Evolutionary conservation across 2,113 vertebrate species (phyloP).

Genomic region (Prionailurus viverrinus): DNA sequence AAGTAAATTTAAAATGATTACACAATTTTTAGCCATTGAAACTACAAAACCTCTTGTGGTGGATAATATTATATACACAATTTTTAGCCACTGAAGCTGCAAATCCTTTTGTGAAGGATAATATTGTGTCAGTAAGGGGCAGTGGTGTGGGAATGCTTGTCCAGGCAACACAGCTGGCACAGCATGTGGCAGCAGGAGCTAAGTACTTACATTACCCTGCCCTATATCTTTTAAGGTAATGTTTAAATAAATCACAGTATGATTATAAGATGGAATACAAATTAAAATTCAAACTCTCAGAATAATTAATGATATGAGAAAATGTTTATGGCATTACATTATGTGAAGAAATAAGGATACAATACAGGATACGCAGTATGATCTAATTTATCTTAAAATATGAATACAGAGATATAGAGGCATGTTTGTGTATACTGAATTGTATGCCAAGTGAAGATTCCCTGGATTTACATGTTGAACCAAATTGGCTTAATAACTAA

Average conservation of each 20-base stretch:
- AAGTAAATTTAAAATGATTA: slow-evolving; percentile 18
- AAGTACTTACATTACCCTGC: neutral
- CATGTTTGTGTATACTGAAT: neutral
- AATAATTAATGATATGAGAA: slow-evolving; percentile 37
- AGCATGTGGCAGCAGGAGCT: neutral
- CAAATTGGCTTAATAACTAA: neutral
- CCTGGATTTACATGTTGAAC: neutral
- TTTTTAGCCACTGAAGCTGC: neutral
- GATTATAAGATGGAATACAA: neutral
- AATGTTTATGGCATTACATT: slow-evolving; percentile 15
- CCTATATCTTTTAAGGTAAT: neutral
- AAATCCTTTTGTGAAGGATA: neutral
- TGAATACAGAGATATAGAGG: neutral
- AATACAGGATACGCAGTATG: neutral
- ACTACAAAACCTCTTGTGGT: neutral
- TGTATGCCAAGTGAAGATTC: neutral
- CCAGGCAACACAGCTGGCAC: neutral
- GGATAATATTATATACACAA: neutral
- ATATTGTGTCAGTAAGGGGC: neutral
- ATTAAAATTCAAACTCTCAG: slow-evolving; percentile 57
- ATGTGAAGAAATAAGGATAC: neutral
- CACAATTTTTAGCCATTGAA: neutral
- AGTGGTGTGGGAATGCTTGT: neutral
- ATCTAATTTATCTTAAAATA: slow-evolving; percentile 43
- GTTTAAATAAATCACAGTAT: neutral